phyloP scores from a whole-genome alignment of 1,140 invertebrate species.

The Kradibia gibbosae region DNA sequence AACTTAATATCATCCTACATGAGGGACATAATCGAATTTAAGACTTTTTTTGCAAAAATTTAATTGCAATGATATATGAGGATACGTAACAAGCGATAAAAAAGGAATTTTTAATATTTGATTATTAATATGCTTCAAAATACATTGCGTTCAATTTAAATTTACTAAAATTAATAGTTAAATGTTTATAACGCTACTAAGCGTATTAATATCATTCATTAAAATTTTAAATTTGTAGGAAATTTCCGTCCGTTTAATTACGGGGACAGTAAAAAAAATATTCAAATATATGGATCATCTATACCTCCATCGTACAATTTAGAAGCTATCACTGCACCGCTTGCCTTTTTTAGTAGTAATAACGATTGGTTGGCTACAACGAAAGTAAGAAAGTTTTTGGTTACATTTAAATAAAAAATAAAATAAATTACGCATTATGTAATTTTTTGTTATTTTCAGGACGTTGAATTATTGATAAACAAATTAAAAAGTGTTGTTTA shows the following conservation, averaged over 20 bases:
- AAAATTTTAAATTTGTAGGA: constrained; percentile 18
- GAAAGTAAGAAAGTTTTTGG: constrained; percentile 39
- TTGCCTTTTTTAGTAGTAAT: constrained; percentile 77
- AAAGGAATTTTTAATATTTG: too few species aligned
- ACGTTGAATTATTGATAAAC: constrained; percentile 62
- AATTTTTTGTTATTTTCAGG: constrained; percentile 57
- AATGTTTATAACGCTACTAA: too few species aligned
- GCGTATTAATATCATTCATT: too few species aligned
- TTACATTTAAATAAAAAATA: neutral
- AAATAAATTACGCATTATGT: neutral
- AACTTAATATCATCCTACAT: too few species aligned
- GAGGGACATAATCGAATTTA: too few species aligned
- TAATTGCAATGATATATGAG: too few species aligned
- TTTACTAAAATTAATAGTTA: too few species aligned
- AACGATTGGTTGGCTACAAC: constrained; percentile 77
- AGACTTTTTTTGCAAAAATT: too few species aligned
- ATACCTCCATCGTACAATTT: constrained; percentile 78
- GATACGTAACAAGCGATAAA: too few species aligned
- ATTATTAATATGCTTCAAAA: too few species aligned
- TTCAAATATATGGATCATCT: constrained; percentile 64
- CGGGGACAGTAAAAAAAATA: constrained; percentile 67
- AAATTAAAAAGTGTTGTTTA: constrained; percentile 64
- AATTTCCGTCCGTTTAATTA: constrained; percentile 69
- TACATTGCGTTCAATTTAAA: too few species aligned
- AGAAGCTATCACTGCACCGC: constrained; percentile 75